Conservation (phyloP, 2,797 vertebrate species). For the Mormyrus proboscirostris region DNA sequence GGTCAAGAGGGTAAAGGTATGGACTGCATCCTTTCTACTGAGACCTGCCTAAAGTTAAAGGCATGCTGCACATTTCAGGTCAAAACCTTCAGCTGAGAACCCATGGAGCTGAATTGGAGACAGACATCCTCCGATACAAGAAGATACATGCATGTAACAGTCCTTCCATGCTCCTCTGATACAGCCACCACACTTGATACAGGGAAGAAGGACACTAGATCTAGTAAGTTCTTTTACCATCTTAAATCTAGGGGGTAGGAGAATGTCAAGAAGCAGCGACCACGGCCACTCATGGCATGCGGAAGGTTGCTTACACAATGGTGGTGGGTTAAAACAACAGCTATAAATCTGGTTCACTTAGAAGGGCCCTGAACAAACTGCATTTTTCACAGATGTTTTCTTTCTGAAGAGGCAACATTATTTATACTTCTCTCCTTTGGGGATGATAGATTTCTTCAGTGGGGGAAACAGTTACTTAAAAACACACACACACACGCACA, state of each 20-base stretch:
- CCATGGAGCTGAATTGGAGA: background rate
- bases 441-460: background rate
- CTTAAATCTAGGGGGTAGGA: background rate
- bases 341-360: constrained; percentile 22
- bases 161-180: background rate
- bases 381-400: background rate
- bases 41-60: background rate
- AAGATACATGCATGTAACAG: background rate
- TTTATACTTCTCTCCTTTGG: background rate
- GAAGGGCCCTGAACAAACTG: constrained; percentile 22
- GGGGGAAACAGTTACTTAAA: background rate
- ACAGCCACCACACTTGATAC: background rate
- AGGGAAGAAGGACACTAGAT: background rate
- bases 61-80: background rate
- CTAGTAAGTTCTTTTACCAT: background rate
- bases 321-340: constrained; percentile 54
- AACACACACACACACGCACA: background rate
- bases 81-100: background rate
- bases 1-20: background rate
- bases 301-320: constrained; percentile 36
- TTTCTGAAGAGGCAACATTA: background rate
- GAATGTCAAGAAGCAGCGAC: background rate
- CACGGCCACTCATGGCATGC: background rate
- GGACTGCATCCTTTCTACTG: background rate
- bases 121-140: background rate